Percentiles rank a stretch among this genome's conserved stretches.
phyloP scores from a whole-genome alignment of 2,113 vertebrate species.

The Mastomys coucha region DNA sequence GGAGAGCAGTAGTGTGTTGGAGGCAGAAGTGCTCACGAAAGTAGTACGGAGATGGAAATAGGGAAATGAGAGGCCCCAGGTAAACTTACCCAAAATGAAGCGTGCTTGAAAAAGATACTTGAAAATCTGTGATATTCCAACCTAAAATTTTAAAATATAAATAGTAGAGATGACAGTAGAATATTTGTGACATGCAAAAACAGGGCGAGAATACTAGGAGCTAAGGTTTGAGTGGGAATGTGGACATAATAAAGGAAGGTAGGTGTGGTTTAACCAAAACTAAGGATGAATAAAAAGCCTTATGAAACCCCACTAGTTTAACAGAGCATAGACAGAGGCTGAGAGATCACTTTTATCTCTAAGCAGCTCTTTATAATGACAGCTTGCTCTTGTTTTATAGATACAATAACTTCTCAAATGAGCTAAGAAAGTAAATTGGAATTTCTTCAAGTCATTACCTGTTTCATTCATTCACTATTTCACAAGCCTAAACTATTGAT shows the following conservation, averaged over 20 bases:
- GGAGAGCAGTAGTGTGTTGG: neutral
- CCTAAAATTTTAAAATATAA: neutral
- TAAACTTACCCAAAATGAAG: neutral
- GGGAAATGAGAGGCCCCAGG: neutral
- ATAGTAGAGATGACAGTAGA: neutral
- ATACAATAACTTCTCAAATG: slow-evolving; percentile 52
- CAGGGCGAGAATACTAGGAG: neutral
- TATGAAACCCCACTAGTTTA: neutral
- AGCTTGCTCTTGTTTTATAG: slow-evolving; percentile 60
- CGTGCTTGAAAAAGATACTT: neutral
- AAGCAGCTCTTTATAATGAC: slow-evolving; percentile 33
- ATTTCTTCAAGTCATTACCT: slow-evolving; percentile 66
- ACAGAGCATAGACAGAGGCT: neutral
- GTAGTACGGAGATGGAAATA: neutral
- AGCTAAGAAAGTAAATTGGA: slow-evolving; percentile 41
- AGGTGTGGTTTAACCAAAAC: neutral
- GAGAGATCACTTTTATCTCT: slow-evolving; percentile 2
- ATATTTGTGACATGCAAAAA: neutral
- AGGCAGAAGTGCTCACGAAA: neutral
- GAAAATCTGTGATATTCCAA: neutral
- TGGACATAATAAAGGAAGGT: neutral
- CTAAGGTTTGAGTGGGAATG: neutral
- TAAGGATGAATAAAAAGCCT: neutral
- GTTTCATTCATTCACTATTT: slow-evolving; percentile 53
- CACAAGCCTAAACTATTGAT: slow-evolving; percentile 43